Percentiles rank a stretch among this genome's conserved stretches.
These are phyloP conservation scores for Meles meles DNA, from an alignment of 2,113 vertebrate genomes.

Conservation along the genomic window DNA sequence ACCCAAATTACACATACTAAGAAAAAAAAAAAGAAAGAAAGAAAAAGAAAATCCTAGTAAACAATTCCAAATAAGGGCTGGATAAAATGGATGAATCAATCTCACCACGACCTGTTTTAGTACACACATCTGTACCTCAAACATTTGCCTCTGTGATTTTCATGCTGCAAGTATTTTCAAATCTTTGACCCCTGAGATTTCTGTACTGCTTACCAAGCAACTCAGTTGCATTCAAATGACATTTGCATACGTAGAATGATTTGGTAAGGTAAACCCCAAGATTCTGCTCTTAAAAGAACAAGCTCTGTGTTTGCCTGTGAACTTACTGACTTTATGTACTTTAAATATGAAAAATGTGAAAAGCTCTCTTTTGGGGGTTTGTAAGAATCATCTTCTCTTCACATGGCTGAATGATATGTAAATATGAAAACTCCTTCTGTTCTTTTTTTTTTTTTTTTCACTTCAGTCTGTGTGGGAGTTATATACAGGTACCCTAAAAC, in stretches of 20 bases:
- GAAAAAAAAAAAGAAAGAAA: neutral
- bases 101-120: slow-evolving; percentile 29
- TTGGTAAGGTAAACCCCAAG: slow-evolving; percentile 58
- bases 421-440: neutral
- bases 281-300: slow-evolving; percentile 49
- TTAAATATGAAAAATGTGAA: slow-evolving; percentile 57
- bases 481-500: neutral
- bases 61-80: slow-evolving; percentile 48
- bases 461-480: neutral
- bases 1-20: slow-evolving; percentile 10
- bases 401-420: neutral
- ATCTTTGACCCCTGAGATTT: slow-evolving; percentile 68
- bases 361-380: slow-evolving; percentile 25
- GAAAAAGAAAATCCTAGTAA: neutral
- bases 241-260: slow-evolving; percentile 66
- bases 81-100: slow-evolving; percentile 51
- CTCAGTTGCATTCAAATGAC: slow-evolving; percentile 18
- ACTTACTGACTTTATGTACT: slow-evolving; percentile 42
- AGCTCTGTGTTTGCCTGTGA: slow-evolving; percentile 61
- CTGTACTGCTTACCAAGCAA: slow-evolving; percentile 50
- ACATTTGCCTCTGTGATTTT: slow-evolving; percentile 60
- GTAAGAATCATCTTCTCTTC: slow-evolving; percentile 28
- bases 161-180: slow-evolving; percentile 47
- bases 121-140: slow-evolving; percentile 66
- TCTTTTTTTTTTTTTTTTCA: neutral